Percentiles rank a stretch among this genome's conserved stretches.
phyloP scores from a whole-genome alignment of 2,113 vertebrate genomes.

The human (Homo sapiens) region GRCh38 chr14:24853501-24854000 shows the following conservation, averaged over 20 bases:
- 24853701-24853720: neutral
- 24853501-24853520: conserved; percentile 19
- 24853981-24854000: neutral
- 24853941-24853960: neutral
- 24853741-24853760: neutral
- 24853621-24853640: neutral
- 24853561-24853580: neutral
- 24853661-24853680: neutral
- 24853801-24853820: neutral
- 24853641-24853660: neutral
- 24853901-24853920: neutral
- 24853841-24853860: neutral
- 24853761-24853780: neutral
- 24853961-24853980: neutral
- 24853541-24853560: neutral
- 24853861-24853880: neutral
- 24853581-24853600: neutral
- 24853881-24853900: neutral
- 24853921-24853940: neutral
- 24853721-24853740: neutral
- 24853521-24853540: neutral
- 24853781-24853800: neutral
- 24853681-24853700: neutral
- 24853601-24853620: neutral
- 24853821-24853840: neutral